Evolutionary conservation across 2,113 vertebrate species (phyloP), one percentile per base, ranked within the genome.

Genomic region (Gasterosteus aculeatus): DNA sequence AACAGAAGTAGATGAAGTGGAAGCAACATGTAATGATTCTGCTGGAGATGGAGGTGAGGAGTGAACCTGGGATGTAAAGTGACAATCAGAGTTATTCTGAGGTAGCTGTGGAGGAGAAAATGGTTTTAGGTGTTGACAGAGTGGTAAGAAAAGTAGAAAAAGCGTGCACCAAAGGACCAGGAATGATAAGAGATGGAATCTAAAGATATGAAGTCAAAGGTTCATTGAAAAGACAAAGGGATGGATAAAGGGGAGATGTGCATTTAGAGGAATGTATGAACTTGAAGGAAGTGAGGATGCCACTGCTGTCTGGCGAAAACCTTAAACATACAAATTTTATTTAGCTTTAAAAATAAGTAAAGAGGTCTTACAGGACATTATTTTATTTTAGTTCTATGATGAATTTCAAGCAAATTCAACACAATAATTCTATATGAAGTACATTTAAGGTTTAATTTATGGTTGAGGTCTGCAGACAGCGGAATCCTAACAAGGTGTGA

Each of bases 51-150:
- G 70, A 83, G 58, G 85, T 85, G 74, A 53, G 51, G 18, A 57
- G 54, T 77, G 61, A 78, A 62, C 87, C 39, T 83, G 65, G 79
- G 66, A 88, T 35, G 59, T 87, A 84, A 77, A 66, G 76, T 70
- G 73, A 81, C 49, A 88, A 61, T 77, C 44, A 51, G 14, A 65
- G 69, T 85, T 61, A 88, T 91, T 92, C 82, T 88, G 85, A 74
- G 85, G 91, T 94, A 93, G 94, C 92, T 93, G 86, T 88, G 72
- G 91, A 76, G 59, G 92, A 95, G 77, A 92, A 74, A 80, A 69
- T 88, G 76, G 56, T 33, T 65, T 81, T 83, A 90, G 72, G 66
- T 77, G 29, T 59, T 78, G 85, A 92, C 68, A 69, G 19, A 79
- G 84, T 47, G 54, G 66, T 26, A 62, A 88, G 60, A 83, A 63